Conservation (phyloP, 23 tunicate genomes). For the Trididemnum clinides region DNA sequence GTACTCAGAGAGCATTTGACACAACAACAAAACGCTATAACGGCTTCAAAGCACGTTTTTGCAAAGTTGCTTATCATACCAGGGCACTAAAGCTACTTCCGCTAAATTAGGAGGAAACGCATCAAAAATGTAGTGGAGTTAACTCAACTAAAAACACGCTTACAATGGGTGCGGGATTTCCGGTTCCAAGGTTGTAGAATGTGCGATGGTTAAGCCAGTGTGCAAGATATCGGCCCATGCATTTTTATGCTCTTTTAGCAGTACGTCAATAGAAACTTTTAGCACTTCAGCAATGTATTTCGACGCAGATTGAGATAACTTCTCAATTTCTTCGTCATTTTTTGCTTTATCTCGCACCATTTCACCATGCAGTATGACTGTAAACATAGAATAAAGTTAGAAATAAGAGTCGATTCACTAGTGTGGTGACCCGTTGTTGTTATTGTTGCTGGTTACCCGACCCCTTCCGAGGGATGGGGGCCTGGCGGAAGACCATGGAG, state of each 20-base stretch:
- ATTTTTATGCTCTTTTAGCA: conserved; percentile 73
- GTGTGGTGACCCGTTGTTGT: too few relatives aligned
- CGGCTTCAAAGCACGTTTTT: neutral
- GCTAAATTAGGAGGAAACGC: too few relatives aligned
- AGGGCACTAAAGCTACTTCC: too few relatives aligned
- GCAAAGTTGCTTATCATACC: neutral
- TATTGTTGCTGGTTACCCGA: too few relatives aligned
- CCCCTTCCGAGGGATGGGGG: too few relatives aligned
- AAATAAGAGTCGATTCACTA: too few relatives aligned
- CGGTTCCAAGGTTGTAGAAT: conserved; percentile 56
- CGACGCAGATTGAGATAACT: neutral
- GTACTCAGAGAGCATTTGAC: too few relatives aligned
- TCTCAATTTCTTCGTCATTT: neutral
- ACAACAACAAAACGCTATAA: too few relatives aligned
- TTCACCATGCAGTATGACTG: too few relatives aligned
- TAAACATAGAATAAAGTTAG: too few relatives aligned
- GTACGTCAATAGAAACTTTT: conserved; percentile 6
- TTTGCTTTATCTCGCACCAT: neutral
- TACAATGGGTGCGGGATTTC: conserved; percentile 80
- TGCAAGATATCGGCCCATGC: conserved; percentile 95
- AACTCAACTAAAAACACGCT: neutral
- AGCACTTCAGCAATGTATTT: conserved; percentile 46
- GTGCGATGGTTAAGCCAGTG: conserved; percentile 73
- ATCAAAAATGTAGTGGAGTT: neutral
- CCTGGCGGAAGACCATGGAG: too few relatives aligned